Evolutionary conservation across 2,113 vertebrate species (phyloP).

Genomic region (Ceratotherium simum): DNA sequence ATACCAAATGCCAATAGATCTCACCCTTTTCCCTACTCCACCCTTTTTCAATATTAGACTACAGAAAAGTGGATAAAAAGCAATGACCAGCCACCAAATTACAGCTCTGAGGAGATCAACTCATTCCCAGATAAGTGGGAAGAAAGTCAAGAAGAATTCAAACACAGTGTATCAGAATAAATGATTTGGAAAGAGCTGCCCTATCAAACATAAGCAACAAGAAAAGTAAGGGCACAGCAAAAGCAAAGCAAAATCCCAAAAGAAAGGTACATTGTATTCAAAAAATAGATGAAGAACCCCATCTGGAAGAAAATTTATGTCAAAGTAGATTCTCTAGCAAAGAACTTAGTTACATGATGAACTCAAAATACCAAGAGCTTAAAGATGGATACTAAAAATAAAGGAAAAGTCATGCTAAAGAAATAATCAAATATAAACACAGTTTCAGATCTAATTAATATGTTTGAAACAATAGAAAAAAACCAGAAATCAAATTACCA

Average conservation of each 20-base stretch:
- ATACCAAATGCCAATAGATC: background rate
- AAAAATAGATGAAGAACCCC: background rate
- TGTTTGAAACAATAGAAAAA: background rate
- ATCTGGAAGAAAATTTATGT: background rate
- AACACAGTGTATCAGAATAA: background rate
- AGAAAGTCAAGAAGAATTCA: background rate
- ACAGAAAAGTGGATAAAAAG: background rate
- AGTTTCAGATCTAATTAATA: background rate
- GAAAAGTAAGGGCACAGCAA: background rate
- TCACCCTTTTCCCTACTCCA: background rate
- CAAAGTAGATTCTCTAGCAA: background rate
- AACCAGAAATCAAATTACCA: background rate
- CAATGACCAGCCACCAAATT: background rate
- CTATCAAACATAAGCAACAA: background rate
- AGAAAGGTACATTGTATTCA: background rate
- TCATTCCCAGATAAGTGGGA: background rate
- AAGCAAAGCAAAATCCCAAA: background rate
- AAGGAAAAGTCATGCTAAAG: background rate
- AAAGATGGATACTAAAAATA: background rate
- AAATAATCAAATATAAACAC: background rate
- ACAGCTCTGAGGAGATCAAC: background rate
- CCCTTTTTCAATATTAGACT: background rate
- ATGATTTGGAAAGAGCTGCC: background rate
- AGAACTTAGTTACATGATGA: background rate
- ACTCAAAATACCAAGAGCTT: slow-evolving; percentile 43